Base-by-base conservation (phyloP, 2,797 vertebrate species). In the Malurus leucopterus region DNA sequence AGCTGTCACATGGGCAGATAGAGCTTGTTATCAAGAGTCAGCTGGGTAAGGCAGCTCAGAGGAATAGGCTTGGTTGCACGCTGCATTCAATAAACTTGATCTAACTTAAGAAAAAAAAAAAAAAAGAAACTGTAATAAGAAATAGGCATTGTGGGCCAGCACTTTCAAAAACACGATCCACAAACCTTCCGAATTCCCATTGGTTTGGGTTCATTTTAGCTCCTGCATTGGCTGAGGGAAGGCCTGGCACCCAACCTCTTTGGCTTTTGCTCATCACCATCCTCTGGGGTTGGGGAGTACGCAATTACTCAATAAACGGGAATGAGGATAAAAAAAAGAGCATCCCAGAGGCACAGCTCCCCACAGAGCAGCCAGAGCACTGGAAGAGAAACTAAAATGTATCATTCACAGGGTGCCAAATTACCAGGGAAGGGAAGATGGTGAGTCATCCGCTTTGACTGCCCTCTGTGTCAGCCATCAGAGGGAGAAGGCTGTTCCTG, bases 251-350 rank as follows among this genome's bases (percentile, higher is more conserved):
- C 14, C 49, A 58, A 34, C 55, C 38, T 2, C 59, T 36, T 29
- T 0, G 1, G 49, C 34, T 73, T 38, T 9, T 29, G 24, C 76
- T 70, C 49, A 11, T 32, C 54, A 9, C 41, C 41, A 14, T 27
- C 30, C n/a, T 8, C 44, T 11, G 40, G 43, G 32, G 22, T 4
- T 8, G 20, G n/a, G 24, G 46, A 57, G 40, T 15, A 15, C 4
- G 0, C 0, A 23, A 29, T 1, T 34, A n/a, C 24, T 2, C 57
- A 38, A 75, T 30, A 50, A 77, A 67, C 3, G 29, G 46, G 34
- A n/a, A 13, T 0, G 2, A 70, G 30, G 36, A 34, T 16, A 3
- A 24, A 36, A 61, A 61, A 57, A 7, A 7, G 22, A 65, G 34
- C 51, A 72, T 46, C 49, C 49, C 38, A 17, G 54, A 62, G 44